Evolutionary conservation across 2,113 vertebrate genomes (phyloP).

Genomic region (Henicopernis longicauda): DNA sequence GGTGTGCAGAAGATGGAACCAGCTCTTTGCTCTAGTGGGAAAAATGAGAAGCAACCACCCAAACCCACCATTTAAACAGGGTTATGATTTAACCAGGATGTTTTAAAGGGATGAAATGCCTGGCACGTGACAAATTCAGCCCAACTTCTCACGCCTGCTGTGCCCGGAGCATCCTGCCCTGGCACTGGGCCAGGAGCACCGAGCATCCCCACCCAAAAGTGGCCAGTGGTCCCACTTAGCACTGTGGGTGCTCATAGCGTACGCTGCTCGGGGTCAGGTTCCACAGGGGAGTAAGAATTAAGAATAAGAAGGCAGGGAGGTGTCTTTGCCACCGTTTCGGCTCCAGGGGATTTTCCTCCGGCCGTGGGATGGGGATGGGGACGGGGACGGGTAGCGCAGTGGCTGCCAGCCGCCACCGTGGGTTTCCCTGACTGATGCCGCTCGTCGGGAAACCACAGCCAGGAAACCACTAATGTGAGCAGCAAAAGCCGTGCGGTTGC

Average conservation of each 20-base stretch:
- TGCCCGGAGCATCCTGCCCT: background rate
- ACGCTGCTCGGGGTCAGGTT: background rate
- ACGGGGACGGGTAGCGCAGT: background rate
- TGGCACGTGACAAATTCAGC: rapidly evolving
- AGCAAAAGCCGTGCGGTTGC: background rate
- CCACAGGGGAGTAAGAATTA: background rate
- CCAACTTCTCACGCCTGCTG: rapidly evolving
- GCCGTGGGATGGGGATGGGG: no score
- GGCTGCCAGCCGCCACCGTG: background rate
- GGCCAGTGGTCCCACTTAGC: background rate
- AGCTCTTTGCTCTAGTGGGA: background rate
- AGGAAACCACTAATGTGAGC: background rate
- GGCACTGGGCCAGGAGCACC: no score
- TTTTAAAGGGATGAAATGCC: background rate
- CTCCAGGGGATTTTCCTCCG: background rate
- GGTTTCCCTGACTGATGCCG: background rate
- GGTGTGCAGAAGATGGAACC: background rate
- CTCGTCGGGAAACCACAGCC: background rate
- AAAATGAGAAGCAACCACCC: background rate
- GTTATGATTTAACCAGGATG: no score
- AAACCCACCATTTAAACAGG: rapidly evolving
- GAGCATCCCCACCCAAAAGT: background rate
- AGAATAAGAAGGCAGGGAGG: background rate
- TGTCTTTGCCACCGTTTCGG: background rate
- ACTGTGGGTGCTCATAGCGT: background rate